Conservation (phyloP, 2,113 vertebrate species). For the Hydrolagus affinis region DNA sequence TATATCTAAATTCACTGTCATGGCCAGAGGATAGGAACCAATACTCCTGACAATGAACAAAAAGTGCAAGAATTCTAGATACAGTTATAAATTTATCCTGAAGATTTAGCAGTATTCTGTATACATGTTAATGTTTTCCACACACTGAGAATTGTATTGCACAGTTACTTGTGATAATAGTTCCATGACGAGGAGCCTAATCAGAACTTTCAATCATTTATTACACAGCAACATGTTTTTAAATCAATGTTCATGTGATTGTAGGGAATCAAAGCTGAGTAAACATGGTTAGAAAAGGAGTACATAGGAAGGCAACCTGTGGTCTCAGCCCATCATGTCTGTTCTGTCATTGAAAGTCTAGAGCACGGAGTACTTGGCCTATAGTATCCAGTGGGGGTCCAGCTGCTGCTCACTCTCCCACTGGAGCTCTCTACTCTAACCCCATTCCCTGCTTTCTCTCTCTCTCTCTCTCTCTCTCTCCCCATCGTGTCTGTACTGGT, state of each 20-base stretch:
- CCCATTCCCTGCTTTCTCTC: no score
- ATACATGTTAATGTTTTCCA: constrained; percentile 15
- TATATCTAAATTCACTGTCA: not conserved
- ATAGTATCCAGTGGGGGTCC: not conserved
- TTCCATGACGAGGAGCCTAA: not conserved
- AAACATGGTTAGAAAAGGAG: no score
- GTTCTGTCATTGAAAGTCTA: no score
- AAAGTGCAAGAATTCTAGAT: not conserved
- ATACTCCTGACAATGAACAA: not conserved
- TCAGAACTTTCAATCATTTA: not conserved
- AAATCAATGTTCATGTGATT: no score
- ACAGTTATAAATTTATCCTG: not conserved
- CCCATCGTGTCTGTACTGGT: no score
- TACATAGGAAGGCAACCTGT: no score
- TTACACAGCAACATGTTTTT: not conserved
- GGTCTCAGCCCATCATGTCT: no score
- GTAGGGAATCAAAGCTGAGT: no score
- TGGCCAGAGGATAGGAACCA: not conserved
- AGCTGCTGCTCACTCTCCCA: no score
- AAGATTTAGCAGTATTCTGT: not conserved
- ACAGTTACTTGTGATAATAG: not conserved
- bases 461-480: no score
- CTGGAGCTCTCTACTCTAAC: no score
- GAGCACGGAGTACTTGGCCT: no score
- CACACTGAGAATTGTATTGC: not conserved